Conservation (phyloP, 1,140 invertebrate genomes). For the Ruditapes philippinarum region DNA sequence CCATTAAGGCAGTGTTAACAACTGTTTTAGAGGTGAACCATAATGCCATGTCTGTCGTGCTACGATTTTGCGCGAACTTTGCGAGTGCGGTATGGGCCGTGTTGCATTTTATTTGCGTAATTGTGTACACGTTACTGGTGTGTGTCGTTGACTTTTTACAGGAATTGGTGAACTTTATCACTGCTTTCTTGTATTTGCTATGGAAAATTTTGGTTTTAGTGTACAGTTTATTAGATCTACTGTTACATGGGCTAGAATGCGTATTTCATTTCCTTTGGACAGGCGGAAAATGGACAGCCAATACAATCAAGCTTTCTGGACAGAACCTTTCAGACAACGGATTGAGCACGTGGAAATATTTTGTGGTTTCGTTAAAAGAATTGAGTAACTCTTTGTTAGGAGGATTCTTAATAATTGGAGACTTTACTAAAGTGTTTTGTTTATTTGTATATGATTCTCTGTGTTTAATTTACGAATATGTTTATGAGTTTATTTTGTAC, state of each 20-base stretch:
- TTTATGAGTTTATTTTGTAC: background rate
- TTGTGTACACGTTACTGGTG: conserved; percentile 1
- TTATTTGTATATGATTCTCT: conserved; percentile 34
- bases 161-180: conserved; percentile 64
- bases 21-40: conserved; percentile 45
- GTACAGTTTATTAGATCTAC: conserved; percentile 63
- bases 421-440: background rate
- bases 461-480: conserved; percentile 22
- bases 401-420: conserved; percentile 47
- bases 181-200: conserved; percentile 68
- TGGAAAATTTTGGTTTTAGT: conserved; percentile 72
- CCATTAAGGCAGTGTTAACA: background rate
- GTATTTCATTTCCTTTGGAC: conserved; percentile 63
- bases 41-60: background rate
- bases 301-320: conserved; percentile 55
- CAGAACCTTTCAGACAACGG: conserved; percentile 53
- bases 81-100: background rate
- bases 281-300: conserved; percentile 66
- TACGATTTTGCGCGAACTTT: conserved; percentile 13
- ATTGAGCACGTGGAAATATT: conserved; percentile 53
- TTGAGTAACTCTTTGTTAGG: conserved; percentile 52
- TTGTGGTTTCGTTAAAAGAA: conserved; percentile 50
- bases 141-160: conserved; percentile 66
- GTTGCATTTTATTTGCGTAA: conserved; percentile 36
- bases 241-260: conserved; percentile 66